Base-by-base conservation (phyloP, 2,888 invertebrate species). In the Sipha maydis region DNA sequence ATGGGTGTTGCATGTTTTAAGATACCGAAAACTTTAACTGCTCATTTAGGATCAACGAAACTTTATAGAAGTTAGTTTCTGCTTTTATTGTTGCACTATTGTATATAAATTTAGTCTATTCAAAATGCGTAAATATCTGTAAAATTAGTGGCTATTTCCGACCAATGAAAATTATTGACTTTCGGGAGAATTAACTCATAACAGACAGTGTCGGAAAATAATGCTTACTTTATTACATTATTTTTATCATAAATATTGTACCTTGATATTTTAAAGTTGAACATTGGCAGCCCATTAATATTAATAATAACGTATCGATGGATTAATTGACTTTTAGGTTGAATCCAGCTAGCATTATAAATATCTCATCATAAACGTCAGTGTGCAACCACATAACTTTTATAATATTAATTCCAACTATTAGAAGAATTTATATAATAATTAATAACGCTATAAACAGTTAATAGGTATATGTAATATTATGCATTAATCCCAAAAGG, bases 51-150 rank as follows among this genome's bases (percentile, higher is more conserved):
- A 69, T 71, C 78, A 34, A 34, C 25, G 71, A 85, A 85, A 85
- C 85, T 85, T 85, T 77, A 28, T 48, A 31, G 54, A 69, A 85
- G 78, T 85, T 78, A 54, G 78, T 85, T 85, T 77, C 25, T 48
- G 77, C 48, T 67, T 85, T 48, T 48, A 71, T 48, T 78, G 69
- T 34, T 28, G 17, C n/a, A 21, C 54, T 38, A 76, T 41, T 85
- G 76, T 85, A 82, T 69, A 28, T 28, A 21, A n/a, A 41, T 84
- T 84, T 61, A 1, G 28, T 56, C 19, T 73, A 19, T n/a, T 56
- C 56, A n/a, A 54, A 54, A 56, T 56, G 34, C 61, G 76, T 84
- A 76, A 75, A 61, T 61, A 84, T 61, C 84, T n/a, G 21, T 38
- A 56, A 75, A n/a, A 28, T 54, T 31, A 34, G 61, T 17, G 19